These are phyloP conservation scores for Chirona hameri DNA, from an alignment of 2,888 invertebrate genomes.

Conservation along the genomic window DNA sequence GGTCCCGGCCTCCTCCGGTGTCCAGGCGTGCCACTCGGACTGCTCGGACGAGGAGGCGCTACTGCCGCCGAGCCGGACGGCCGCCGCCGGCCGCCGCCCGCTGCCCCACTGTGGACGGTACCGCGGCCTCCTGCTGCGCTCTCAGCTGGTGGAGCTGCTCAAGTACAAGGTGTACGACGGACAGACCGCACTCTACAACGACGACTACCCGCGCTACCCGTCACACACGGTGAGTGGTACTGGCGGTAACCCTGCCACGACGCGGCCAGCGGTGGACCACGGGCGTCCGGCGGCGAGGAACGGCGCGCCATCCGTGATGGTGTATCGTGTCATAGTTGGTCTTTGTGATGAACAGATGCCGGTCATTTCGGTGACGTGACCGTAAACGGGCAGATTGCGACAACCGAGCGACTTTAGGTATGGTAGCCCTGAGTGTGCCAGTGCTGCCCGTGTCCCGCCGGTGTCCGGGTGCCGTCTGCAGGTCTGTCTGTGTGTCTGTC, in stretches of 20 bases:
- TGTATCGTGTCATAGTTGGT: slow-evolving; percentile 61
- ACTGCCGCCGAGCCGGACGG: background rate
- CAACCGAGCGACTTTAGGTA: slow-evolving; percentile 54
- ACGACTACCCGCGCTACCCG: slow-evolving; percentile 12
- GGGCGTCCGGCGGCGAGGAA: too few relatives aligned
- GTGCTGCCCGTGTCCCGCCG: slow-evolving; percentile 71
- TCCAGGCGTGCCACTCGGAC: slow-evolving; percentile 5
- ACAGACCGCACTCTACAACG: background rate
- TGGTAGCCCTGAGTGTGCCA: slow-evolving; percentile 76
- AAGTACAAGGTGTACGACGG: slow-evolving; percentile 61
- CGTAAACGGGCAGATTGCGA: slow-evolving; percentile 59
- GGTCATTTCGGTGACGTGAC: slow-evolving; percentile 61
- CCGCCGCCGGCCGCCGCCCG: background rate
- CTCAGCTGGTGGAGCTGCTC: slow-evolving; percentile 85
- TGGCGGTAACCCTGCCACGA: too few relatives aligned
- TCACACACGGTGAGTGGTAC: background rate
- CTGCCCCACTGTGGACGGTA: slow-evolving; percentile 52
- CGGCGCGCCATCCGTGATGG: background rate
- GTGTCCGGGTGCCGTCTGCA: too few relatives aligned
- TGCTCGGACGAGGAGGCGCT: slow-evolving; percentile 7
- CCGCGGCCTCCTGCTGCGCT: slow-evolving; percentile 83
- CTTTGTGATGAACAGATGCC: slow-evolving; percentile 23
- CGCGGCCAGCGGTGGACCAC: too few relatives aligned
- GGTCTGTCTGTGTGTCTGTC: too few relatives aligned
- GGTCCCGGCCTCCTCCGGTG: background rate